These are phyloP conservation scores for cat (Felis catus) DNA, from an alignment of 2,113 vertebrate species.

Conservation along the genomic window F.catus_Fca126_mat1.0 CM031419.1:144119001-144119500, in stretches of 20 bases:
- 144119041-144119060: background rate
- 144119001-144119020: background rate
- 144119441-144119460: background rate
- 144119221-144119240: background rate
- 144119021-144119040: background rate
- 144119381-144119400: background rate
- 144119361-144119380: background rate
- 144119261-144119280: background rate
- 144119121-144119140: background rate
- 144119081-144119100: background rate
- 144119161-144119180: background rate
- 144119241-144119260: background rate
- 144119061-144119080: background rate
- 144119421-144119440: background rate
- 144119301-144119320: background rate
- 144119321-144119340: background rate
- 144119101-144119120: background rate
- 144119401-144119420: constrained; percentile 18
- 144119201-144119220: background rate
- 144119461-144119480: background rate
- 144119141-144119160: background rate
- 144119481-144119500: background rate
- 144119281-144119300: background rate
- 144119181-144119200: constrained; percentile 3
- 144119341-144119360: background rate